phyloP scores from a whole-genome alignment of 2,888 invertebrate species.

The Macroteleia sp. region DNA sequence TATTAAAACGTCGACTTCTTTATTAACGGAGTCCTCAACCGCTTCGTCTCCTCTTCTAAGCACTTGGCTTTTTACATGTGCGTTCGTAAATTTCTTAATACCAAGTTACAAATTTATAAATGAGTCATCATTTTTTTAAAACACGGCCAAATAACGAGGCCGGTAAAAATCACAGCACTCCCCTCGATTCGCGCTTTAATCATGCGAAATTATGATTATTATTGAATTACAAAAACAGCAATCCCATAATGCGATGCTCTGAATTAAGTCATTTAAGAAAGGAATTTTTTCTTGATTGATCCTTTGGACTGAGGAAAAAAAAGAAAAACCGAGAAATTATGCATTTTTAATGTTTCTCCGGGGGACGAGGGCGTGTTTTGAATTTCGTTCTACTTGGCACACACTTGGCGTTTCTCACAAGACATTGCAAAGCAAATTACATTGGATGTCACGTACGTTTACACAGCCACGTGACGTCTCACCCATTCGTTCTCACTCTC shows the following conservation, averaged over 20 bases:
- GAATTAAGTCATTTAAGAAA: constrained; percentile 59
- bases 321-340: constrained; percentile 49
- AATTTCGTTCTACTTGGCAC: constrained; percentile 63
- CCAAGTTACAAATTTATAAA: constrained; percentile 49
- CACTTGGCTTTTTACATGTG: constrained; percentile 41
- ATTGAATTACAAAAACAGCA: constrained; percentile 53
- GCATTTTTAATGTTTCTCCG: constrained; percentile 63
- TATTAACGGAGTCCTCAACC: constrained; percentile 73
- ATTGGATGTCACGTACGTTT: constrained; percentile 64
- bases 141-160: constrained; percentile 25
- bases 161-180: constrained; percentile 23
- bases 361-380: constrained; percentile 60
- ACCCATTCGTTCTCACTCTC: constrained; percentile 59
- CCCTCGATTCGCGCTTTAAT: constrained; percentile 35
- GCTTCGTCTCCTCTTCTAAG: constrained; percentile 27
- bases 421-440: constrained; percentile 58
- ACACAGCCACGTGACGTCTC: constrained; percentile 53
- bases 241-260: constrained; percentile 35
- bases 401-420: constrained; percentile 61
- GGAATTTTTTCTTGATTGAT: constrained; percentile 64
- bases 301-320: constrained; percentile 39
- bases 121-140: constrained; percentile 48
- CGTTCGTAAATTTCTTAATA: constrained; percentile 45
- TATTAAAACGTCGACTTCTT: constrained; percentile 82
- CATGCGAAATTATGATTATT: constrained; percentile 53